Evolutionary conservation across 2,113 vertebrate species (phyloP).

Genomic region (Pygoscelis adeliae): DNA sequence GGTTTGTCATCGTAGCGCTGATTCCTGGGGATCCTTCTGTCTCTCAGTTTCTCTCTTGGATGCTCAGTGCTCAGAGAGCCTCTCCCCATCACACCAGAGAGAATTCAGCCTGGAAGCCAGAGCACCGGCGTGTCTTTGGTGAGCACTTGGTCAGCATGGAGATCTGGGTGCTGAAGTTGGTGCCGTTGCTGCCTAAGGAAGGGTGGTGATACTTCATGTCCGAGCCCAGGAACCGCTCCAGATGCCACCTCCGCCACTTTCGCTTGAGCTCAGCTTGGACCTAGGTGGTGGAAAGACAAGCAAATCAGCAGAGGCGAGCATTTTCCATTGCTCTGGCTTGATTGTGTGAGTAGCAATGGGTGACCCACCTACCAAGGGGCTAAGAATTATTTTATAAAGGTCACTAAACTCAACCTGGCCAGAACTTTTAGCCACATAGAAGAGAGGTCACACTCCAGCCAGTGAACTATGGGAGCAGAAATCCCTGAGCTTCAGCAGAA

Average conservation of each 20-base stretch:
- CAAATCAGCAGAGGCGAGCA: background rate
- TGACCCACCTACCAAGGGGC: rapidly evolving
- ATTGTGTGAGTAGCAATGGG: background rate
- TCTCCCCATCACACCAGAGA: slow-evolving; percentile 78
- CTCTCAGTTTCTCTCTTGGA: background rate
- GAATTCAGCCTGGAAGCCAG: slow-evolving; percentile 84
- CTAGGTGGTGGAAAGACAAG: slow-evolving; percentile 57
- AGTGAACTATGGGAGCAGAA: background rate
- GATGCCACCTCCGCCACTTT: slow-evolving; percentile 94
- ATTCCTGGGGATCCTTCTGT: background rate
- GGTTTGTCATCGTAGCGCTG: background rate
- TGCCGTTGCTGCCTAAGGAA: slow-evolving; percentile 87
- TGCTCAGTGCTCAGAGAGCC: background rate
- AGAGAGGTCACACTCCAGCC: background rate
- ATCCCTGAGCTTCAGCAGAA: background rate
- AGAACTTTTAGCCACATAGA: background rate
- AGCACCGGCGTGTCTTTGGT: slow-evolving; percentile 82
- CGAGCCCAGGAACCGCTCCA: slow-evolving; percentile 85
- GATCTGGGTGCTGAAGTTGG: slow-evolving; percentile 95
- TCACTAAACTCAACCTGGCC: background rate
- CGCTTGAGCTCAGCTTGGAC: slow-evolving; percentile 94
- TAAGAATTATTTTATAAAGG: background rate
- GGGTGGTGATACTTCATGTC: slow-evolving; percentile 89
- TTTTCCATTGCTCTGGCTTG: background rate
- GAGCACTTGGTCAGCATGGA: slow-evolving; percentile 92